A percentile compares a stretch with the other conserved stretches of the same genome.
Evolutionary conservation across 2,797 vertebrate species (phyloP).

Genomic region (Lithobates sylvaticus): DNA sequence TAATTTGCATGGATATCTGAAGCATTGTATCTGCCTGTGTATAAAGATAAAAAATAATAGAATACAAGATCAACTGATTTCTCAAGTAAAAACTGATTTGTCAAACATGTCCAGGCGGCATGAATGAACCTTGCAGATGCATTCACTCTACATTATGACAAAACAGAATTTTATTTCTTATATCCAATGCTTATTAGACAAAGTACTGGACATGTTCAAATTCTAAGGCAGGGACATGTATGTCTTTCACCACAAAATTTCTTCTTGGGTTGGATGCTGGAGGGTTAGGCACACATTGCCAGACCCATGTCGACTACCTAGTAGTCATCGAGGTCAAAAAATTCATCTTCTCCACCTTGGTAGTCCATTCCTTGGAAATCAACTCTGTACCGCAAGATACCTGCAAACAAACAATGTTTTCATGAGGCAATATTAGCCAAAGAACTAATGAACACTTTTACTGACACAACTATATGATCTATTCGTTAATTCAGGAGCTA

Average conservation of each 20-base stretch:
- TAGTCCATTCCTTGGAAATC: constrained; percentile 99
- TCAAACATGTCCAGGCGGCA: constrained; percentile 85
- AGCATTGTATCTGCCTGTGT: constrained; percentile 85
- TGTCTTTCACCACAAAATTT: constrained; percentile 83
- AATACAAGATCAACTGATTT: constrained; percentile 99
- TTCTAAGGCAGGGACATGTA: constrained; percentile 87
- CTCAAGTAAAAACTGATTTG: constrained; percentile 87
- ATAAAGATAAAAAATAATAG: constrained; percentile 99
- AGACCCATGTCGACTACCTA: constrained; percentile 95
- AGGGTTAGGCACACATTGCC: constrained; percentile 85
- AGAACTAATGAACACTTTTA: background rate
- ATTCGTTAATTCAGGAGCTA: no score
- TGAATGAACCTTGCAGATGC: constrained; percentile 84
- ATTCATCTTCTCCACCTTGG: constrained; percentile 97
- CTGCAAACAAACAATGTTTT: constrained; percentile 68
- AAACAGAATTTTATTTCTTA: constrained; percentile 76
- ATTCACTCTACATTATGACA: constrained; percentile 81
- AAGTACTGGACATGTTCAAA: constrained; percentile 85
- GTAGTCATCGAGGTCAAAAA: constrained; percentile 99
- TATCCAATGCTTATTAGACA: constrained; percentile 80
- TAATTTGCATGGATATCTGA: constrained; percentile 80
- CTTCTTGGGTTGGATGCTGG: constrained; percentile 87
- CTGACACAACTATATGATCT: no score
- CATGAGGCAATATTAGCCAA: background rate
- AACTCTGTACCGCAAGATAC: constrained; percentile 99